These are phyloP conservation scores for Syndactyla subalaris DNA, from an alignment of 2,797 vertebrate species.

Conservation along the genomic window DNA sequence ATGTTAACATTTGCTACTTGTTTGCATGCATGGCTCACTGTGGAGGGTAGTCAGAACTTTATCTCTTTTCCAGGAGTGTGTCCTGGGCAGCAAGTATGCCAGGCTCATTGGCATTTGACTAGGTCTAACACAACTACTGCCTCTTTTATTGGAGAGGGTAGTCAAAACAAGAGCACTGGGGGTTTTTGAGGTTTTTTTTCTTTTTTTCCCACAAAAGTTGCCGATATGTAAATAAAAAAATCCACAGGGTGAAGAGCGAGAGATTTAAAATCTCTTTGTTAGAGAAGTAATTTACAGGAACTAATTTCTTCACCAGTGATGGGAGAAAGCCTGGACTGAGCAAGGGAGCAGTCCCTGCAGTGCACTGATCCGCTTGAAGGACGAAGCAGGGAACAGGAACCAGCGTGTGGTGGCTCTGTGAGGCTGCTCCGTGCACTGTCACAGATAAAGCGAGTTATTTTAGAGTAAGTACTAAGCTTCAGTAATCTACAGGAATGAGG, in stretches of 20 bases:
- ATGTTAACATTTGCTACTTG: fast-evolving
- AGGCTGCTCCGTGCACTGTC: neutral
- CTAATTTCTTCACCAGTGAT: neutral
- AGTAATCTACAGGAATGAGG: neutral
- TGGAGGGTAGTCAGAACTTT: neutral
- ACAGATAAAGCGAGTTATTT: neutral
- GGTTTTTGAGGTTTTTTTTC: neutral
- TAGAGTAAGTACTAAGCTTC: neutral
- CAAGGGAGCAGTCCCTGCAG: neutral
- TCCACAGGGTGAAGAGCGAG: fast-evolving
- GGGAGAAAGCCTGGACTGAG: neutral
- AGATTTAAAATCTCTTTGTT: neutral
- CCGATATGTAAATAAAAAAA: neutral
- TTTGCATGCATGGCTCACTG: fast-evolving
- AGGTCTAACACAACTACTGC: neutral
- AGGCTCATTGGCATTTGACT: fast-evolving
- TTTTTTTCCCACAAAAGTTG: neutral
- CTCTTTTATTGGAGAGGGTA: neutral
- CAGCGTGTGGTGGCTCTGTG: fast-evolving
- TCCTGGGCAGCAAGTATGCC: neutral
- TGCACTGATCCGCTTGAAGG: fast-evolving
- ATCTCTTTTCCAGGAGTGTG: neutral
- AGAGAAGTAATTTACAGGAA: neutral
- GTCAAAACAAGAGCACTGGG: neutral
- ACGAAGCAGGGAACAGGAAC: neutral